phyloP scores from a whole-genome alignment of 2,113 vertebrate species.

The Sorex araneus region DNA sequence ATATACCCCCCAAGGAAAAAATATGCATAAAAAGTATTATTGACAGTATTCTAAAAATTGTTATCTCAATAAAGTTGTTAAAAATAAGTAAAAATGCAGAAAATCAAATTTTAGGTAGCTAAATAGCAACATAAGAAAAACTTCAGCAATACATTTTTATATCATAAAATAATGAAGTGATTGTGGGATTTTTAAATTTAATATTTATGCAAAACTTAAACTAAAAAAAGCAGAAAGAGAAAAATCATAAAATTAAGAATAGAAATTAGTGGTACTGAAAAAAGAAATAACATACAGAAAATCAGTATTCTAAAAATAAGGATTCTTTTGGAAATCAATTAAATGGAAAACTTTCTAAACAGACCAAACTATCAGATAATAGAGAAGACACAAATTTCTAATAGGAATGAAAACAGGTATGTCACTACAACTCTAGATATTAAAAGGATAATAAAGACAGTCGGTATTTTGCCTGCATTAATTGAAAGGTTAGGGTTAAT shows the following conservation, averaged over 20 bases:
- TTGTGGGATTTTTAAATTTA: neutral
- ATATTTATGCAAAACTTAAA: neutral
- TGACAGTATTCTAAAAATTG: no score
- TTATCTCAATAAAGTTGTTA: no score
- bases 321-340: no score
- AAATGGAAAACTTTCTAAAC: neutral
- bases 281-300: neutral
- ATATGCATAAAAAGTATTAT: no score
- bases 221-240: neutral
- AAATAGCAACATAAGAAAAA: neutral
- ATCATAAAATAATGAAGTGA: neutral
- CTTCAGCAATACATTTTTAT: neutral
- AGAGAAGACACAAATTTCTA: constrained; percentile 15
- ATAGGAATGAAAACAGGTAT: neutral
- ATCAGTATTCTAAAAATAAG: neutral
- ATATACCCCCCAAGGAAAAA: no score
- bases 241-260: neutral
- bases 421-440: neutral
- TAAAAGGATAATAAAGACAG: neutral
- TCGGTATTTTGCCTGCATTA: no score
- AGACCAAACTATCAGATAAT: neutral
- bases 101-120: neutral
- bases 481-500: no score
- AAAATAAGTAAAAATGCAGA: neutral
- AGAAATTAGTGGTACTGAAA: neutral